Evolutionary conservation across 2,113 vertebrate genomes (phyloP).

Genomic region (Lepidothrix coronata): DNA sequence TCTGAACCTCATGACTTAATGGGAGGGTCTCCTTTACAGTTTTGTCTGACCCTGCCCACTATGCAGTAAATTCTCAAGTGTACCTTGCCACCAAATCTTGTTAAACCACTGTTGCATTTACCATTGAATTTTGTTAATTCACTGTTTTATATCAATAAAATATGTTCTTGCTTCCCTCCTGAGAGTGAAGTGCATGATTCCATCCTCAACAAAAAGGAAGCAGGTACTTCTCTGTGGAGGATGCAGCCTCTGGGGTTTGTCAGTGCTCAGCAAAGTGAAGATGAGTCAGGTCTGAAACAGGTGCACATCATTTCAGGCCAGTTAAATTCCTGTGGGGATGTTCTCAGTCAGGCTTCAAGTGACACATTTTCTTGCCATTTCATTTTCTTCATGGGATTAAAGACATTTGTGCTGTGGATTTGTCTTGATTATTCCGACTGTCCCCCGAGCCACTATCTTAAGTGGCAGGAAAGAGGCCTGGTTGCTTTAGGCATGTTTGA

Average conservation of each 20-base stretch:
- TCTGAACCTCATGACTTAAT: background rate
- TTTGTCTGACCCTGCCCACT: background rate
- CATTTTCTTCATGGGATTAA: background rate
- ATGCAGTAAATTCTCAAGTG: background rate
- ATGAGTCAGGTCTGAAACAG: background rate
- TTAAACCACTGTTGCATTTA: background rate
- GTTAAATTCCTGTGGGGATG: background rate
- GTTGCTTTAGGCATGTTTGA: background rate
- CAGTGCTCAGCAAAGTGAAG: background rate
- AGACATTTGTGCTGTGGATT: background rate
- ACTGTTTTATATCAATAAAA: background rate
- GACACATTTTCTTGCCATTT: background rate
- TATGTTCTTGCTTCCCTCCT: background rate
- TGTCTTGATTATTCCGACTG: background rate
- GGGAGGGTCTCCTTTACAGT: background rate
- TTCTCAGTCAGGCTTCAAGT: background rate
- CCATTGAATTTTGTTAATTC: background rate
- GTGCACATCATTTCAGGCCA: background rate
- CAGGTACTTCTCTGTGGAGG: background rate
- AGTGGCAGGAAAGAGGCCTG: background rate
- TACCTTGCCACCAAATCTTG: background rate
- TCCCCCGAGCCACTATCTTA: background rate
- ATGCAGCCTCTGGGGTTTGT: background rate
- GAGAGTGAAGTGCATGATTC: background rate
- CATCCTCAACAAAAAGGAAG: background rate